A percentile compares a stretch with the other conserved stretches of the same genome.
phyloP scores from a whole-genome alignment of 2,113 vertebrate genomes.

The Pteruthius melanotis region DNA sequence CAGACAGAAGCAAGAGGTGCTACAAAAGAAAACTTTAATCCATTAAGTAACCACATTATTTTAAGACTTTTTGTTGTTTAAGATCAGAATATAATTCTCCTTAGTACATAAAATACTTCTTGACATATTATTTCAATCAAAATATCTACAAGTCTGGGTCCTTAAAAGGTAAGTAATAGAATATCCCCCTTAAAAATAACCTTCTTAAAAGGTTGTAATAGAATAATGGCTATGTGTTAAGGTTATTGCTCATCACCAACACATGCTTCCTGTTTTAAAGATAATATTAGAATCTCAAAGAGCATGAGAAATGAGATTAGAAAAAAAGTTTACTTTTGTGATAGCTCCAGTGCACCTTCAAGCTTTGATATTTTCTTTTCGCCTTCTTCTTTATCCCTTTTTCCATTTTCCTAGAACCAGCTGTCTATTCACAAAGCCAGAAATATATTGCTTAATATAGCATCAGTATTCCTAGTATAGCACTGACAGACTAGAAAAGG shows the following conservation, averaged over 20 bases:
- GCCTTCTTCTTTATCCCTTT: conserved; percentile 16
- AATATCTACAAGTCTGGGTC: neutral
- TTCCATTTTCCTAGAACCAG: conserved; percentile 53
- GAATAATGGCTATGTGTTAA: neutral
- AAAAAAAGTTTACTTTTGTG: conserved; percentile 33
- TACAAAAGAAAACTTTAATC: neutral
- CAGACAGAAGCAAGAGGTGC: neutral
- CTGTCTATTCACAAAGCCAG: conserved; percentile 48
- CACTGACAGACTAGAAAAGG: conserved; percentile 64
- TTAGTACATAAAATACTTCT: neutral
- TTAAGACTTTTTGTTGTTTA: neutral
- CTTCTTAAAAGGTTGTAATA: neutral
- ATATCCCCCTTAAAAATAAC: no score
- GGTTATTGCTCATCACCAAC: neutral
- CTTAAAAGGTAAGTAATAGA: neutral
- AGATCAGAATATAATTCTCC: neutral
- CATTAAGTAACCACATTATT: neutral
- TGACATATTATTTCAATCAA: neutral
- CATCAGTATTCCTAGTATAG: conserved; percentile 56
- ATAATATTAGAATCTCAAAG: neutral
- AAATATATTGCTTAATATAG: conserved; percentile 50
- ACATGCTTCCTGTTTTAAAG: neutral
- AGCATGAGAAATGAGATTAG: neutral
- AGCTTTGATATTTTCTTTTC: conserved; percentile 34
- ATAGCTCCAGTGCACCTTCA: neutral